phyloP scores from a whole-genome alignment of 2,797 vertebrate genomes.

The Pagetopsis macropterus region DNA sequence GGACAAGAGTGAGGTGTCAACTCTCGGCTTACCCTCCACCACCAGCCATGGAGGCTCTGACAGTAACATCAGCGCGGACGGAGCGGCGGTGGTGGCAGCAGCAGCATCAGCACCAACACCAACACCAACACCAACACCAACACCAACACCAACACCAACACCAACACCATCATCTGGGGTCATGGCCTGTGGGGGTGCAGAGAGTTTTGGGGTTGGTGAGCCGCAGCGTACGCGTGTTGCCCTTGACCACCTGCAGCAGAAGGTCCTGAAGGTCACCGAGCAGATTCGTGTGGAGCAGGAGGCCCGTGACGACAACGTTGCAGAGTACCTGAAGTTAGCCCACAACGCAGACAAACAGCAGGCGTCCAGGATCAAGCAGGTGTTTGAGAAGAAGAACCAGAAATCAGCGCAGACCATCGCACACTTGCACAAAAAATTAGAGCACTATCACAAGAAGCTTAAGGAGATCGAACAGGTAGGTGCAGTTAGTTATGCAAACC shows the following conservation, averaged over 20 bases:
- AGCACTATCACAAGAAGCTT: conserved; percentile 96
- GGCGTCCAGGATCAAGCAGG: conserved; percentile 96
- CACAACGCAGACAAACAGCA: conserved; percentile 98
- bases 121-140: conserved; percentile 21
- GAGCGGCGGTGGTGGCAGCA: conserved; percentile 80
- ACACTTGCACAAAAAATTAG: conserved; percentile 97
- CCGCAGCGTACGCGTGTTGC: conserved; percentile 92
- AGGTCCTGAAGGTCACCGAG: conserved; percentile 98
- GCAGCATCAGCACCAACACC: conserved; percentile 48
- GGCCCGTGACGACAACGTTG: conserved; percentile 96
- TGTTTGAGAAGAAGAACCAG: conserved; percentile 99
- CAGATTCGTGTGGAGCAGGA: conserved; percentile 99
- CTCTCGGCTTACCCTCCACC: conserved; percentile 85
- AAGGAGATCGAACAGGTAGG: conserved; percentile 94
- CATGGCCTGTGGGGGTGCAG: conserved; percentile 63
- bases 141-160: conserved; percentile 24
- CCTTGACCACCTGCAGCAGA: conserved; percentile 97
- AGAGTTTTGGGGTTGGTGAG: conserved; percentile 85
- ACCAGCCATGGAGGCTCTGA: conserved; percentile 91
- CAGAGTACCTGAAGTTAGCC: conserved; percentile 96
- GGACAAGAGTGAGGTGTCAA: conserved; percentile 92
- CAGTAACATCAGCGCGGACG: conserved; percentile 90
- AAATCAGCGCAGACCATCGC: conserved; percentile 97
- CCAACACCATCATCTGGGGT: conserved; percentile 75
- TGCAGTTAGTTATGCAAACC: neutral